These are phyloP conservation scores for Cladorhizidae sp. DNA, from an alignment of 37 sponge, comb jelly and placozoan genomes.

Conservation along the genomic window DNA sequence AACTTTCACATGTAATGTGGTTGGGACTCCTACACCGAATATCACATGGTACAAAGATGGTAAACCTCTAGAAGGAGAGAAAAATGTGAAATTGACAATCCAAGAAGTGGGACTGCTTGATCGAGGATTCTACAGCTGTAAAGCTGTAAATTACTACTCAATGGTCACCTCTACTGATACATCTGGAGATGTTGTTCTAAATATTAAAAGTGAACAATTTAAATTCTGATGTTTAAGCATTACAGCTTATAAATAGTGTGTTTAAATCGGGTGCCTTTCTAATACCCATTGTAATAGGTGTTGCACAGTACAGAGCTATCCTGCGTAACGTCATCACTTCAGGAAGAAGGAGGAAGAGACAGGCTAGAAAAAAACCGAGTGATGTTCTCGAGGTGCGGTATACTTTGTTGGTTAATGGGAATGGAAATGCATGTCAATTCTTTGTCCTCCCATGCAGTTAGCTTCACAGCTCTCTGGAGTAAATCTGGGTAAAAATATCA, in stretches of 20 bases:
- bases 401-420: background rate
- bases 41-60: slow-evolving; percentile 55
- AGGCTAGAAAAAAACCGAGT: too few species aligned
- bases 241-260: too few species aligned
- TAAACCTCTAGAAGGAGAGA: background rate
- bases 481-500: background rate
- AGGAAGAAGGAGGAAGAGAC: too few species aligned
- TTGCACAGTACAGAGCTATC: too few species aligned
- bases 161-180: background rate
- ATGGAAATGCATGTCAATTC: too few species aligned
- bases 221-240: too few species aligned
- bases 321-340: too few species aligned
- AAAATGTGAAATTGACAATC: background rate
- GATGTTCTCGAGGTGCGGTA: background rate
- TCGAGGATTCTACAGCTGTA: slow-evolving; percentile 35
- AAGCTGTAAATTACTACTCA: slow-evolving; percentile 4
- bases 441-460: too few species aligned
- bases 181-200: slow-evolving; percentile 14
- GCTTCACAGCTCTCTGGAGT: background rate
- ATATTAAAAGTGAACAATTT: slow-evolving; percentile 25
- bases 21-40: slow-evolving; percentile 19
- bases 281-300: too few species aligned
- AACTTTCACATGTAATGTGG: slow-evolving; percentile 24
- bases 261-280: background rate
- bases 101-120: slow-evolving; percentile 15